Evolutionary conservation across 2,797 vertebrate genomes (phyloP), one percentile per base, ranked within the genome.

Genomic region (Microhierax caerulescens): DNA sequence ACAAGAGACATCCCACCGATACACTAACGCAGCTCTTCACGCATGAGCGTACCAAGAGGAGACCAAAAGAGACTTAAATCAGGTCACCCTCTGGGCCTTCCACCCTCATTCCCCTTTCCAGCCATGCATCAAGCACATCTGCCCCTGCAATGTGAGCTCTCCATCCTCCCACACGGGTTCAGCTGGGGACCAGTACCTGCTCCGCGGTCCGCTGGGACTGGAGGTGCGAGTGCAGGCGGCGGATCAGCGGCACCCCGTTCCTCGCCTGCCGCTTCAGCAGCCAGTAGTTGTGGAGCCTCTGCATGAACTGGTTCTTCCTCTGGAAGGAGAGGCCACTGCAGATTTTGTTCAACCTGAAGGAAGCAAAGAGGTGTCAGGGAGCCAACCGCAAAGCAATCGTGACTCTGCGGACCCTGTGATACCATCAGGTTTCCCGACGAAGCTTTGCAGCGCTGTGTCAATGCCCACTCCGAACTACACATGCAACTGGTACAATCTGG

Each of bases 261-360:
- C 99, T 98, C 0, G 99, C 99, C 98, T 99, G 99, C 45, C 99
- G 98, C 95, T 99, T 99, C 93, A 99, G 98, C 88, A 99, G 97
- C 99, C 99, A 99, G 97, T 99, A 99, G 97, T 98, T 99, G 97
- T 99, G 99, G 87, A 99, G 99, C 97, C 99, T 98, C 98, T 99
- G 99, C 99, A 99, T 99, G 98, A 99, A 99, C 96, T 99, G 99
- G 97, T 98, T 99, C 98, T 99, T 99, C 97, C 99, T 99, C 97
- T 99, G 99, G 95, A 99, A 98, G 84, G 98, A 98, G 25, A 99
- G 98, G 87, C 99, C 99, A 53, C 99, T 99, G 98, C 99, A 99
- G 97, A 99, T 99, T 98, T 99, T 99, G 98, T 99, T 99, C 94
- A 99, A 98, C 98, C 99, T 99, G 98, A 92, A 85, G 75, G 92